Evolutionary conservation across 2,888 invertebrate species (phyloP).

Genomic region (Rugalucina vietnamica): DNA sequence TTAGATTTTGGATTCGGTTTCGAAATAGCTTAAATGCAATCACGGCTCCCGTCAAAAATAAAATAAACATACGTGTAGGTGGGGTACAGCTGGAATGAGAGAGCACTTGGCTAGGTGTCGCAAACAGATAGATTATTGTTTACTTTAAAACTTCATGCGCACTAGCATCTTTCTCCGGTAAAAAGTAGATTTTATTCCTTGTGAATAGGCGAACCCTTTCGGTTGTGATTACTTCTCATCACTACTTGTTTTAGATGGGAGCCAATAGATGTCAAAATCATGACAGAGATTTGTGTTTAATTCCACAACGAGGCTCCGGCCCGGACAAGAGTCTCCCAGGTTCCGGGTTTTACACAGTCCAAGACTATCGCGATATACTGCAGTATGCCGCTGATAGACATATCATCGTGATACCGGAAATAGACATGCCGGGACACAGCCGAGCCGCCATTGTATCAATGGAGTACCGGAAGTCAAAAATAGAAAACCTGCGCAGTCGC

Average conservation of each 20-base stretch:
- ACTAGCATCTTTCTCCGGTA: no score
- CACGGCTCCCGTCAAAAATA: no score
- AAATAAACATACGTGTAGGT: no score
- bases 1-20: no score
- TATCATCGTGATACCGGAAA: slow-evolving; percentile 79
- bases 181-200: no score
- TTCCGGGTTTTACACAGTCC: slow-evolving; percentile 69
- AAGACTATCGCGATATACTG: slow-evolving; percentile 73
- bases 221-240: no score
- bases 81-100: no score
- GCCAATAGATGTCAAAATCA: neutral
- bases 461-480: slow-evolving; percentile 47
- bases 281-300: slow-evolving; percentile 54
- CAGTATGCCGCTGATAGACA: slow-evolving; percentile 65
- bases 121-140: no score
- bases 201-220: no score
- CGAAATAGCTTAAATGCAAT: no score
- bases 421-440: slow-evolving; percentile 77
- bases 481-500: slow-evolving; percentile 17
- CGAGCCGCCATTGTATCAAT: slow-evolving; percentile 75
- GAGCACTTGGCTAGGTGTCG: no score
- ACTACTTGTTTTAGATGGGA: neutral
- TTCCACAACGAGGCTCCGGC: slow-evolving; percentile 72
- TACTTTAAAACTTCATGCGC: no score
- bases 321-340: slow-evolving; percentile 59